phyloP scores from a whole-genome alignment of 2,113 vertebrate genomes.

The Microcebus tavaratra region DNA sequence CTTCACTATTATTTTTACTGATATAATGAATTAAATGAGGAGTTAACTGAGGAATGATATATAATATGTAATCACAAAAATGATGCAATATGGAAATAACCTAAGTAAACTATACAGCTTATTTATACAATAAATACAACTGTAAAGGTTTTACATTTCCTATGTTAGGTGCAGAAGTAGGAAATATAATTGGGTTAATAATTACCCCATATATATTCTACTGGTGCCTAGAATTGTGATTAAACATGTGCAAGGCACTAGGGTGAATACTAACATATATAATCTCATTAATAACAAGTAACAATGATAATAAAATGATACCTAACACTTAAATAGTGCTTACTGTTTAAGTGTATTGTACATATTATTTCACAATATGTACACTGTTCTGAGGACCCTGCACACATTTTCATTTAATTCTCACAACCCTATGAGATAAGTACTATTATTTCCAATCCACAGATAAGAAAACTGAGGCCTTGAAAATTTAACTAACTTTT shows the following conservation, averaged over 20 bases:
- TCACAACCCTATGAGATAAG: background rate
- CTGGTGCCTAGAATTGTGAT: background rate
- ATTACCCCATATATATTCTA: background rate
- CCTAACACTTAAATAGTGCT: background rate
- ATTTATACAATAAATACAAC: conserved; percentile 22
- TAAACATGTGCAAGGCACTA: background rate
- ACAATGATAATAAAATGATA: conserved; percentile 4
- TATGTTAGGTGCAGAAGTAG: background rate
- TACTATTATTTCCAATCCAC: conserved; percentile 18
- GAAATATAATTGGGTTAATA: conserved; percentile 15
- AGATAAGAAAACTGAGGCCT: background rate
- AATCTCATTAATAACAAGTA: background rate
- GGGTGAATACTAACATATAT: background rate
- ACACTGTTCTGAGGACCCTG: background rate
- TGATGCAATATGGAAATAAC: background rate
- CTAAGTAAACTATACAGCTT: background rate
- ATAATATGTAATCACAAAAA: background rate
- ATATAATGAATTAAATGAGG: conserved; percentile 40
- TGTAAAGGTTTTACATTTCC: conserved; percentile 20
- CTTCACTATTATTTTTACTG: conserved; percentile 26
- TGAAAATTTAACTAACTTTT: conserved; percentile 3
- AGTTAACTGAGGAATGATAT: background rate
- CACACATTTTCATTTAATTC: conserved; percentile 24
- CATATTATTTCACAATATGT: background rate
- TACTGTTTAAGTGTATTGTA: background rate